Evolutionary conservation across 2,888 invertebrate genomes (phyloP).

Genomic region (Aphidius colemani): DNA sequence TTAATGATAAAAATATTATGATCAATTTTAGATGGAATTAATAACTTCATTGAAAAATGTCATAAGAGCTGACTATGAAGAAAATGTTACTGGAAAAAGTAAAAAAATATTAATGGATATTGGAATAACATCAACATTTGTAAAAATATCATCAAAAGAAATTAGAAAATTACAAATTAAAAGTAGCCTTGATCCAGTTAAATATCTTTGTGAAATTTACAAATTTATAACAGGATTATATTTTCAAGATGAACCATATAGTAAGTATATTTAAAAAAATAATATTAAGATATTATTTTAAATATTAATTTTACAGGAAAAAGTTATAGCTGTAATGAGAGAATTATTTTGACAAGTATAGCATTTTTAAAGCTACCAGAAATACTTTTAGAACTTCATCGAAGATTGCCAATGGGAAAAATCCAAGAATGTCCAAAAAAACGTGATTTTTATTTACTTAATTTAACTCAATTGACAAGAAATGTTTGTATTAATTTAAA

Average conservation of each 20-base stretch:
- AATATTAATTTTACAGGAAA: slow-evolving; percentile 32
- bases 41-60: slow-evolving; percentile 45
- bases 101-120: slow-evolving; percentile 41
- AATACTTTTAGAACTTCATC: slow-evolving; percentile 45
- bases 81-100: slow-evolving; percentile 46
- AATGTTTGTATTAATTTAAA: background rate
- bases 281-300: background rate
- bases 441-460: slow-evolving; percentile 42
- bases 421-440: slow-evolving; percentile 40
- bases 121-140: slow-evolving; percentile 48
- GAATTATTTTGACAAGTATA: slow-evolving; percentile 52
- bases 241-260: slow-evolving; percentile 48
- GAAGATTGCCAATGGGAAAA: slow-evolving; percentile 43
- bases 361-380: slow-evolving; percentile 53
- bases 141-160: slow-evolving; percentile 41
- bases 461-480: background rate
- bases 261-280: slow-evolving; percentile 36
- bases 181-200: slow-evolving; percentile 41
- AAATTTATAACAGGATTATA: slow-evolving; percentile 47
- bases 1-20: background rate
- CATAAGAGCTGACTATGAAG: slow-evolving; percentile 47
- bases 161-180: slow-evolving; percentile 42
- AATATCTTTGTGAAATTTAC: slow-evolving; percentile 51
- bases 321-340: slow-evolving; percentile 50
- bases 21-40: slow-evolving; percentile 40